Evolutionary conservation across 2,888 invertebrate genomes (phyloP), one percentile per base, ranked within the genome.

Genomic region (Luffia ferchaultella): DNA sequence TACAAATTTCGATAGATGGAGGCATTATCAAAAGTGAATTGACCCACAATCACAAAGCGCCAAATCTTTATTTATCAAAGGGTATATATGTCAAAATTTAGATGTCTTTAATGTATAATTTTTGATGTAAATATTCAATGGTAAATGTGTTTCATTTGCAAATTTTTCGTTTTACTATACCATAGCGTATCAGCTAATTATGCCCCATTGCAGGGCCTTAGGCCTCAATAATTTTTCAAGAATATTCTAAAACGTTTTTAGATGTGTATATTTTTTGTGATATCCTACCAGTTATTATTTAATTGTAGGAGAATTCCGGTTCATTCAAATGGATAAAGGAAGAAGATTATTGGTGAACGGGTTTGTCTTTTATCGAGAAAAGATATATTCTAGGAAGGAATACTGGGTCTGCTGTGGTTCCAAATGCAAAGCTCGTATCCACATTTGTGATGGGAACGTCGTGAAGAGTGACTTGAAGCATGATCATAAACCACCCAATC

Each of bases 381-480:
- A 30, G 12, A 7, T 12, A 30, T 30, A 3, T 12, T 7, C 5
- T 3, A 7, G 5, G 5, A 30, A 7, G 30, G 30, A 30, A 12
- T 30, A 30, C 30, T 30, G 30, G 30, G 5, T 3, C 5, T 30
- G 30, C 30, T 12, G 30, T 45, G 44, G 3, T 15, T 19, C 1
- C 15, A 42, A 43, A 50, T 84, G 83, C 57, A 80, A 73, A 53
- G 80, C 82, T 1, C 70, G 77, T 2, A 76, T 85, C 9, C 75
- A 70, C 7, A 73, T 73, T 18, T 70, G 69, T 17, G 67, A 70
- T 1, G 70, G 70, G 15, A 67, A 67, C 50, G 72, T 80, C 12
- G 69, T 72, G 42, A 71, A 73, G 1, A 67, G 75, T 2, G 78
- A 73, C 54, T 68, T 82, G 47, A 69, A 76, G 48, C 86, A 85